Evolutionary conservation across 1,140 invertebrate genomes (phyloP), one percentile per base, ranked within the genome.

Genomic region (Nymphalis io): DNA sequence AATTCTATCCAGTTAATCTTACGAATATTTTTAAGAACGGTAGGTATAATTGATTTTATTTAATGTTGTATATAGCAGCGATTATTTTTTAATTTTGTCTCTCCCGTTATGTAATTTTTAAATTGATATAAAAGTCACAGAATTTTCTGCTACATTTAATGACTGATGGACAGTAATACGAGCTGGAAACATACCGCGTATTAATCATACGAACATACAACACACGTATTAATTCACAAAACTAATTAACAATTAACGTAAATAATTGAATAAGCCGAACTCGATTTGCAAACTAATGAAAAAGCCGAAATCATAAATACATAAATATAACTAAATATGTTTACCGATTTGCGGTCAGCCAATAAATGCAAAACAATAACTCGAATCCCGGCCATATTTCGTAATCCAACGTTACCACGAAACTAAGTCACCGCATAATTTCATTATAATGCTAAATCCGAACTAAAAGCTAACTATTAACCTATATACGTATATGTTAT

Each of bases 381-480:
- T 64, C 23, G 20, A 46, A 21, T 40, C 51, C 70, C n/a, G 0
- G 0, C 59, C 59, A 67, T 62, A 67, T 72, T 72, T 58, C 16
- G 63, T 55, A 57, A 58, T 67, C 48, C 59, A 44, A 51, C 64
- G 59, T 21, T 39, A 18, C 70, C 70, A 66, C 70, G 58, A 65
- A 73, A 73, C 67, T 73, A 73, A 73, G 55, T 66, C 59, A 20
- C 72, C 67, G 64, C 64, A 73, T 75, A 73, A 79, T 75, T 79
- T 75, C 74, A 75, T 74, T 74, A 71, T 69, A 66, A 70, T 62
- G 66, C 70, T 68, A 75, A 76, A 80, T 74, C 71, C 60, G 13
- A 70, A 62, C 73, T 77, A 75, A 77, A 79, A 75, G 78, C 70
- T 70, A 59, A 48, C 58, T 58, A 16, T 58, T 51, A 64, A 27